phyloP scores from a whole-genome alignment of 2,113 vertebrate genomes.

The Pachyramphus minor region DNA sequence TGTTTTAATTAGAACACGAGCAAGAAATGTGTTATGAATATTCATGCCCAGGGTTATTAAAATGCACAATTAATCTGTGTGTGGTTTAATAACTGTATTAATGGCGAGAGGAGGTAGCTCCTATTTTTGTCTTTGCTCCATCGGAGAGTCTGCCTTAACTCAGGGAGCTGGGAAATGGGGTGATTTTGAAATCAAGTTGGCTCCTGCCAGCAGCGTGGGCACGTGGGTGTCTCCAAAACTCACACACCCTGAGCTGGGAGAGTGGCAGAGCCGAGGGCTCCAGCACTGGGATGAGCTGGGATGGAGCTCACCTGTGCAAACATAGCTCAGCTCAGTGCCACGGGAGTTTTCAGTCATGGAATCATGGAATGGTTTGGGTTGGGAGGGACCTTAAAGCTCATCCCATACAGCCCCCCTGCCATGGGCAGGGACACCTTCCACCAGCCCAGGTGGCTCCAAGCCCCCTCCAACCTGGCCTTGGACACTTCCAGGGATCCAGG shows the following conservation, averaged over 20 bases:
- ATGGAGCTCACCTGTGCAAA: background rate
- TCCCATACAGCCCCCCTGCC: rapidly evolving
- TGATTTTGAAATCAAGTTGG: background rate
- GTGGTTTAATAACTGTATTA: constrained; percentile 69
- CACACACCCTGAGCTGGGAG: rapidly evolving
- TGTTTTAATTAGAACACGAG: constrained; percentile 72
- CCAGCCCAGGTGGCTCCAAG: background rate
- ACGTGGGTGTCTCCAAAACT: background rate
- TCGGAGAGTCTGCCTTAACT: background rate
- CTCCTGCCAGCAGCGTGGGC: background rate
- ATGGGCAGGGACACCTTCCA: background rate
- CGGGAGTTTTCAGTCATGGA: background rate
- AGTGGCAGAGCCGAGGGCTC: background rate
- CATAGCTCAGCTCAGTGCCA: background rate
- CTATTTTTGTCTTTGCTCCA: constrained; percentile 4
- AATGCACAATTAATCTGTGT: constrained; percentile 67
- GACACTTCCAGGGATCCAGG: background rate
- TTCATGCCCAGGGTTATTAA: constrained; percentile 73
- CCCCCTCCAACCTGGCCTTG: background rate
- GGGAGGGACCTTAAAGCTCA: rapidly evolving
- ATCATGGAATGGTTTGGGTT: background rate
- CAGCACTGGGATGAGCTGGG: background rate
- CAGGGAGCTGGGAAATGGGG: background rate
- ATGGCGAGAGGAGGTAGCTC: constrained; percentile 2
- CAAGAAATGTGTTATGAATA: constrained; percentile 67